Base-by-base conservation (phyloP, 2,797 vertebrate genomes). In the Eospalax fontanierii region DNA sequence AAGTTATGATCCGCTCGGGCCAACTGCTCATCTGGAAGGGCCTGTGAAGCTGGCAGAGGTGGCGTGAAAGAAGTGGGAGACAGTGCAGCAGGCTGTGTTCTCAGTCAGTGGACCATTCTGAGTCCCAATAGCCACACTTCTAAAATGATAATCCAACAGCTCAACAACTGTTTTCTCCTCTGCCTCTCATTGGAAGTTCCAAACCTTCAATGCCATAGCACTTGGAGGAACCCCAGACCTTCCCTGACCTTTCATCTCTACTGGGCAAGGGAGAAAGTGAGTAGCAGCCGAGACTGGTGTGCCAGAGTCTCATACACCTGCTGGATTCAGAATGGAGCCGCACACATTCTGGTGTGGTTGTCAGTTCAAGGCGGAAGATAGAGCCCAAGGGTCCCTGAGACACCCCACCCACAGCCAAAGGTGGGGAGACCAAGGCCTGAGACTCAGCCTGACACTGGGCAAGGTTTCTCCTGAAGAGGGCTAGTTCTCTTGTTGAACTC, bases 81-180 rank as follows among this genome's bases (percentile, higher is more conserved):
- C 26, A 6, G 83, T 22, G 54, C 19, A 21, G 71, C 16, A 63
- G 57, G 73, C 61, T 88, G 26, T 59, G 70, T 84, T 65, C n/a
- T 40, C 16, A 21, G 59, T 65, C 66, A 22, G 22, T 81, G 85
- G 65, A 65, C 66, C 74, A 93, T 43, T 71, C 65, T 91, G 66
- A 70, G 12, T 21, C 50, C 94, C 24, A 4, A 2, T 57, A 79
- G 4, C 87, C 26, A 92, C 43, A 18, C 50, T 84, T 95, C 75
- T 84, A 30, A 82, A 71, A 88, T 21, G 63, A 76, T 6, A 2
- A 1, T 71, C 46, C 40, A n/a, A 50, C 30, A 86, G 50, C 50
- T n/a, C n/a, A n/a, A n/a, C 46, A 14, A n/a, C n/a, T 63, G 78
- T 22, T 28, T 65, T 93, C 73, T 89, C 57, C 24, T 12, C 15